A percentile compares a stretch with the other conserved stretches of the same genome.
Evolutionary conservation across 2,888 invertebrate species (phyloP).

Genomic region (Cosmia pyralina): DNA sequence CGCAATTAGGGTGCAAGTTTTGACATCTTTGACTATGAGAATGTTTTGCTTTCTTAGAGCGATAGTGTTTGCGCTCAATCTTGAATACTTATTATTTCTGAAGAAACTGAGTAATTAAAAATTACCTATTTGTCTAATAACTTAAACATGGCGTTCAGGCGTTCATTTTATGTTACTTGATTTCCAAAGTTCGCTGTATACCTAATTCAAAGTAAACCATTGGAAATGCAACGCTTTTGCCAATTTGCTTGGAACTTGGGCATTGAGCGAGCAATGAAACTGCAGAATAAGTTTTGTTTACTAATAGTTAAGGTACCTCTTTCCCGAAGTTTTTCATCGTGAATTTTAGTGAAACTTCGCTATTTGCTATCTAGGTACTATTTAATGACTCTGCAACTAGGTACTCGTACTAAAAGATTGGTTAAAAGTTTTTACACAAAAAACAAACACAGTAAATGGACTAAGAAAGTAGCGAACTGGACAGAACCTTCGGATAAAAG

Average conservation of each 20-base stretch:
- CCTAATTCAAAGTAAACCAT: conserved; percentile 32
- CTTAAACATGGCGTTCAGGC: no score
- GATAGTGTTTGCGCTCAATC: no score
- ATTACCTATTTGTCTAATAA: no score
- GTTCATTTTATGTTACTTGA: conserved; percentile 9
- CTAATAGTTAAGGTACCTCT: conserved; percentile 45
- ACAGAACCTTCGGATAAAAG: no score
- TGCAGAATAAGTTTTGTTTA: conserved; percentile 43
- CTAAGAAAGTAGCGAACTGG: no score
- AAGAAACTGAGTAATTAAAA: no score
- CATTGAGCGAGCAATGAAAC: conserved; percentile 31
- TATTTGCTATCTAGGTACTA: conserved; percentile 13
- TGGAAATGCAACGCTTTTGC: conserved; percentile 40
- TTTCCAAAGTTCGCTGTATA: conserved; percentile 11
- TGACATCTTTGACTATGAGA: no score
- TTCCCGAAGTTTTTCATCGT: conserved; percentile 19
- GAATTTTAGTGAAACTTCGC: conserved; percentile 20
- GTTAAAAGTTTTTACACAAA: not conserved
- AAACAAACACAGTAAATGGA: no score
- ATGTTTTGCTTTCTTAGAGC: no score
- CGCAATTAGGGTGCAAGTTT: no score
- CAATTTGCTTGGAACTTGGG: conserved; percentile 37
- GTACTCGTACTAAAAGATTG: not conserved
- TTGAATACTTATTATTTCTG: no score
- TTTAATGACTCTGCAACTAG: conserved; percentile 3